phyloP scores from a whole-genome alignment of 2,888 invertebrate species.

The Hirtodrosophila cameraria region DNA sequence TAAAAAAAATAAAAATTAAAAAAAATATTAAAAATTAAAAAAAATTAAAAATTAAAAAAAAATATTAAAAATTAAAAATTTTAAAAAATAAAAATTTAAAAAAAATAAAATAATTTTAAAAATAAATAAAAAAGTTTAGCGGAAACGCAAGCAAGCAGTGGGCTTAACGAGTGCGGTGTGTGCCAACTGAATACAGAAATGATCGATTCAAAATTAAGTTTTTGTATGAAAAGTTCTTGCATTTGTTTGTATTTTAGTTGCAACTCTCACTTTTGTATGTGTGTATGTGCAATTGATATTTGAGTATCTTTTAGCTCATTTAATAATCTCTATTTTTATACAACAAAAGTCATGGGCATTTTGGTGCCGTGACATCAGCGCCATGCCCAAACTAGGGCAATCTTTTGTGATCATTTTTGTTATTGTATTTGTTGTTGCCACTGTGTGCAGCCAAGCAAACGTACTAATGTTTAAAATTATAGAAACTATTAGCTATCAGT shows the following conservation, averaged over 20 bases:
- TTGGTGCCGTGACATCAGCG: constrained; percentile 58
- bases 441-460: constrained; percentile 49
- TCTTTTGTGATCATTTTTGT: constrained; percentile 47
- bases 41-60: no score
- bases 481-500: constrained; percentile 21
- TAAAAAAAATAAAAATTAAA: no score
- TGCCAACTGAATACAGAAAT: no score
- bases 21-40: no score
- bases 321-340: constrained; percentile 49
- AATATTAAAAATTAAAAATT: no score
- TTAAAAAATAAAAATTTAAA: no score
- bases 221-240: no score
- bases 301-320: constrained; percentile 9
- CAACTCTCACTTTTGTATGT: constrained; percentile 25
- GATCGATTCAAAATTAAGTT: no score
- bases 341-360: constrained; percentile 55
- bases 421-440: constrained; percentile 1
- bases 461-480: constrained; percentile 30
- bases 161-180: no score
- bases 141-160: no score
- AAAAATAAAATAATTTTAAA: no score
- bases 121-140: no score
- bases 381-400: constrained; percentile 60
- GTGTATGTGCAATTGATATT: background rate
- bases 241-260: background rate